Conservation (phyloP, 2,113 vertebrate species). For the Ailuropoda melanoleuca region DNA sequence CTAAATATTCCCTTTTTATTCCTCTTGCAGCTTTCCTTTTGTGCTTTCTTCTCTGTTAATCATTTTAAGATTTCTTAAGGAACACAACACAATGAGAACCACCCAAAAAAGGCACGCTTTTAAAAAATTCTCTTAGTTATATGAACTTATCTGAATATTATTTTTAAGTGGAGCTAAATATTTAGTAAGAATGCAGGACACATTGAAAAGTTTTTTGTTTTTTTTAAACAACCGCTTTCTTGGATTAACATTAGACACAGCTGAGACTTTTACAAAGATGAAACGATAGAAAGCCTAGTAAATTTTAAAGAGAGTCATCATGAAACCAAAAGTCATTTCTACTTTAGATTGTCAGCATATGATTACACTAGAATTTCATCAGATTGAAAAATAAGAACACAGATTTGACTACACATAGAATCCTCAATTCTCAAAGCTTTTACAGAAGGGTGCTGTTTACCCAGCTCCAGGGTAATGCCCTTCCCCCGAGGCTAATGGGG, state of each 20-base stretch:
- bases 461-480: not conserved
- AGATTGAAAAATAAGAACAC: not conserved
- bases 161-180: not conserved
- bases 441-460: not conserved
- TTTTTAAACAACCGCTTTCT: not conserved
- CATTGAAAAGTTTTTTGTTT: not conserved
- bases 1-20: not conserved
- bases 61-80: not conserved
- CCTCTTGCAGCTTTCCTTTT: not conserved
- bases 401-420: not conserved
- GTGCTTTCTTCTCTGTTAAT: not conserved
- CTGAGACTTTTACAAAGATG: not conserved
- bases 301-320: constrained; percentile 38
- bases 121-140: no score
- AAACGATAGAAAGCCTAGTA: constrained; percentile 19
- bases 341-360: constrained; percentile 42
- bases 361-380: constrained; percentile 11
- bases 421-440: not conserved
- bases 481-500: not conserved
- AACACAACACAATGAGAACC: not conserved
- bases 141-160: not conserved
- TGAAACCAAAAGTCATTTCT: constrained; percentile 60
- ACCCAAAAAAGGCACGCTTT: not conserved
- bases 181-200: not conserved
- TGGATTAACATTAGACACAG: not conserved